Base-by-base conservation (phyloP, 2,797 vertebrate species). In the Anabacerthia variegaticeps region DNA sequence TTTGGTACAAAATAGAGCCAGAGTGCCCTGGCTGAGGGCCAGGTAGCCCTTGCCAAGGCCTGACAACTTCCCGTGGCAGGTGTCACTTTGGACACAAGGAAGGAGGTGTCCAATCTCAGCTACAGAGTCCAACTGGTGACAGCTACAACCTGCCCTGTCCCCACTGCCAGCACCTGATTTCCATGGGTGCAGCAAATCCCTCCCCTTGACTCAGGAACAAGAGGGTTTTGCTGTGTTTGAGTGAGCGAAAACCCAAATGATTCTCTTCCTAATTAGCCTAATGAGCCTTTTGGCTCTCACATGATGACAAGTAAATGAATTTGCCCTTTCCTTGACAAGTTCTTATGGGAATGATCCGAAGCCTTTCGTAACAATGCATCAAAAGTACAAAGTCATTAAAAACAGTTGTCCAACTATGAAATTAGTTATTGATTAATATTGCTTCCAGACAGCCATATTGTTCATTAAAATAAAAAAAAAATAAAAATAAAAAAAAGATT, bases 381-480 rank as follows among this genome's bases (percentile, higher is more conserved):
- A 93, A 92, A 97, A 84, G 69, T 93, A 96, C 88, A 49, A 95
- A 97, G 96, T 96, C 97, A 97, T 98, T 98, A 98, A 97, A 98
- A 96, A 97, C 86, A 97, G 95, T 97, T 98, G 97, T 98, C 96
- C 96, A 98, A 89, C 96, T 98, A 98, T 97, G 97, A 98, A 98
- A 97, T 97, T 98, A 97, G 93, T 96, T 98, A 98, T 97, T 97
- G 97, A 98, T 97, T 98, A 97, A 98, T 98, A 98, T 96, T 97
- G 85, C 81, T 97, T 93, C 79, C 94, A 96, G 91, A 95, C 92
- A 93, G 96, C 90, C 97, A 96, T 98, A 96, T 93, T 87, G 58
- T 78, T 97, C 93, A 94, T 95, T 95, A 19, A 87, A 71, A 87
- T 44, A 43, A 56, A 32, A 73, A 56, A 32, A 73, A 55, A n/a